These are phyloP conservation scores for Eulacestoma nigropectus DNA, from an alignment of 2,113 vertebrate species.

Conservation along the genomic window DNA sequence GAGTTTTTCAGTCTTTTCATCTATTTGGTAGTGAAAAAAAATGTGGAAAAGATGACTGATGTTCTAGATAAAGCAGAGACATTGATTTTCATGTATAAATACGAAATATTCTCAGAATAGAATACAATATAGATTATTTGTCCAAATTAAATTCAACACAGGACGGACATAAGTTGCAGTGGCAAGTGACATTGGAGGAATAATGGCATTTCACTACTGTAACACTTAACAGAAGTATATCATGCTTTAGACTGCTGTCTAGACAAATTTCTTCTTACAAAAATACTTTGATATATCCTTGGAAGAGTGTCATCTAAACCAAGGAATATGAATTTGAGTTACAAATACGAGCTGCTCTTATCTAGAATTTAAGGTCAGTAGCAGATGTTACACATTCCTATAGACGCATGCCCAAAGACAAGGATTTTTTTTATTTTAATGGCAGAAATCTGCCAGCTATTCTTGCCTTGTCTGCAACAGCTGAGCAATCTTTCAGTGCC, in stretches of 20 bases:
- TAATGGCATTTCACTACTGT: slow-evolving; percentile 9
- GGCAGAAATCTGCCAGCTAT: slow-evolving; percentile 78
- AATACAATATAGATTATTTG: slow-evolving; percentile 49
- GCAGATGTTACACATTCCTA: slow-evolving; percentile 75
- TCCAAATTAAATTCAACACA: slow-evolving; percentile 42
- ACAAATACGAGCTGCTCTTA: slow-evolving; percentile 52
- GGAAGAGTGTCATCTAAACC: slow-evolving; percentile 5
- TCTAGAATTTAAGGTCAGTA: slow-evolving; percentile 71
- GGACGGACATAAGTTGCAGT: background rate
- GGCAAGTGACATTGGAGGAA: background rate
- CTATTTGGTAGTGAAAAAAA: background rate
- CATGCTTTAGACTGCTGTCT: background rate
- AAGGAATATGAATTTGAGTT: slow-evolving; percentile 33
- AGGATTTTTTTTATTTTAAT: slow-evolving; percentile 67
- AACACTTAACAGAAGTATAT: background rate
- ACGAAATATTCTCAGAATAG: slow-evolving; percentile 49
- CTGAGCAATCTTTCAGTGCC: slow-evolving; percentile 81
- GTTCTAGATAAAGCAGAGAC: background rate
- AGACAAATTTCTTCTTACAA: background rate
- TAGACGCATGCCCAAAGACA: slow-evolving; percentile 62
- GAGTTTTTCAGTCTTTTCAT: background rate
- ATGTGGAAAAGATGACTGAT: background rate
- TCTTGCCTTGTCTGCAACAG: slow-evolving; percentile 80
- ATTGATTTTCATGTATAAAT: slow-evolving; percentile 21
- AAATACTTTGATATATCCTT: slow-evolving; percentile 12